A percentile compares a stretch with the other conserved stretches of the same genome.
Conservation (phyloP, 2,797 vertebrate genomes). For the Crenuchus spilurus region DNA sequence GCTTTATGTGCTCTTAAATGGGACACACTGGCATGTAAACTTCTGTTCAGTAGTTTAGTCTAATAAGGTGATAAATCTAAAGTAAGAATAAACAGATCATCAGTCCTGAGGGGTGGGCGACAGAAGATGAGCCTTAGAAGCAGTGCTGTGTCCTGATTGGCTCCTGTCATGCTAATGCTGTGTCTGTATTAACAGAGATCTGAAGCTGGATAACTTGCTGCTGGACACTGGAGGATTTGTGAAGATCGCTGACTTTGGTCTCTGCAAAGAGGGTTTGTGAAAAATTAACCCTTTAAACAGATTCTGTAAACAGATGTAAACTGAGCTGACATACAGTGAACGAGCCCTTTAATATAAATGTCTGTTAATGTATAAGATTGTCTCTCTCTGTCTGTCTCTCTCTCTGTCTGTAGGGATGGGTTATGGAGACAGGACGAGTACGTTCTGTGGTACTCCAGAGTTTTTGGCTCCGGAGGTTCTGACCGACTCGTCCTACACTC, state of each 20-base stretch:
- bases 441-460: conserved; percentile 91
- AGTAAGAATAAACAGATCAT: no score
- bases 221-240: conserved; percentile 87
- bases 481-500: conserved; percentile 90
- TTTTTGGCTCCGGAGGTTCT: conserved; percentile 91
- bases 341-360: no score
- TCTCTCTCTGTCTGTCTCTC: neutral
- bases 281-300: no score
- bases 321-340: no score
- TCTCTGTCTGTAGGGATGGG: conserved; percentile 83
- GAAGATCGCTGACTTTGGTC: conserved; percentile 93
- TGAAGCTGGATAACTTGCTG: conserved; percentile 91
- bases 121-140: neutral
- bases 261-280: conserved; percentile 91
- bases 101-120: no score
- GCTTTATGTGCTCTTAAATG: no score
- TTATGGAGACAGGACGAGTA: conserved; percentile 87
- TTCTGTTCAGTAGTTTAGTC: no score
- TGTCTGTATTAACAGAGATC: conserved; percentile 74
- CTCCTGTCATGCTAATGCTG: neutral
- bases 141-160: neutral
- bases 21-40: no score
- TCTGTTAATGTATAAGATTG: neutral
- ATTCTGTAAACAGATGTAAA: no score
- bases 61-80: no score